These are phyloP conservation scores for Rhingia rostrata DNA, from an alignment of 2,888 invertebrate genomes.

Conservation along the genomic window DNA sequence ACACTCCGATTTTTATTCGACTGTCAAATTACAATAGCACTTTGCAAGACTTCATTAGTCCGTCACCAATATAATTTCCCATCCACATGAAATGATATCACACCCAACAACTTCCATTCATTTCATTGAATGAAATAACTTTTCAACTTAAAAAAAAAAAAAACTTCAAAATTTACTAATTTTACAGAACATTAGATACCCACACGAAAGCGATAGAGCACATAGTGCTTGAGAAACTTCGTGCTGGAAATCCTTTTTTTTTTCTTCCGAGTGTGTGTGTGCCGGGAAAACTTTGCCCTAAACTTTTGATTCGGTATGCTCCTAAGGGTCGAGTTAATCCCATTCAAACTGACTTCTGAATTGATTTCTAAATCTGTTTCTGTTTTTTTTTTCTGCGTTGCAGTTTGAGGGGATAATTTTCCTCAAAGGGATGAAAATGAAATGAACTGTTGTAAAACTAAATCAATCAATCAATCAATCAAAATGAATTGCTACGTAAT, in stretches of 20 bases:
- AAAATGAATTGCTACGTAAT: conserved; percentile 72
- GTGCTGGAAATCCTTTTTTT: background rate
- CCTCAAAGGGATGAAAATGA: conserved; percentile 29
- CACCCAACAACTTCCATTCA: background rate
- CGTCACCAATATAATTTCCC: background rate
- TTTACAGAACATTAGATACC: conserved; percentile 69
- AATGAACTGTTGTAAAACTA: conserved; percentile 70
- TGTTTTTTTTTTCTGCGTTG: conserved; percentile 14
- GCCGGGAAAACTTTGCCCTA: background rate
- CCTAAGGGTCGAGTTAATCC: conserved; percentile 62
- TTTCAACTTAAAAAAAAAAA: conserved; percentile 7
- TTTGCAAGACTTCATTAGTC: background rate
- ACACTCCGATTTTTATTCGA: too few relatives aligned
- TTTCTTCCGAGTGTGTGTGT: too few relatives aligned
- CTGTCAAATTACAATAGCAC: background rate
- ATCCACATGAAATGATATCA: background rate
- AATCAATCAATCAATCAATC: conserved; percentile 75
- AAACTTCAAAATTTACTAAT: conserved; percentile 49
- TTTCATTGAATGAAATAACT: conserved; percentile 35
- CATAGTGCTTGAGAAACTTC: conserved; percentile 33
- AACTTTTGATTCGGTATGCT: conserved; percentile 8
- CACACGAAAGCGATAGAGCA: conserved; percentile 32
- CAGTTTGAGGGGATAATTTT: background rate
- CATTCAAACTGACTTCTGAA: conserved; percentile 68
- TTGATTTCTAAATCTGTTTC: conserved; percentile 67